Percentiles rank a stretch among this genome's conserved stretches.
These are phyloP conservation scores for Limulus polyphemus DNA, from an alignment of 2,888 invertebrate genomes.

Conservation along the genomic window DNA sequence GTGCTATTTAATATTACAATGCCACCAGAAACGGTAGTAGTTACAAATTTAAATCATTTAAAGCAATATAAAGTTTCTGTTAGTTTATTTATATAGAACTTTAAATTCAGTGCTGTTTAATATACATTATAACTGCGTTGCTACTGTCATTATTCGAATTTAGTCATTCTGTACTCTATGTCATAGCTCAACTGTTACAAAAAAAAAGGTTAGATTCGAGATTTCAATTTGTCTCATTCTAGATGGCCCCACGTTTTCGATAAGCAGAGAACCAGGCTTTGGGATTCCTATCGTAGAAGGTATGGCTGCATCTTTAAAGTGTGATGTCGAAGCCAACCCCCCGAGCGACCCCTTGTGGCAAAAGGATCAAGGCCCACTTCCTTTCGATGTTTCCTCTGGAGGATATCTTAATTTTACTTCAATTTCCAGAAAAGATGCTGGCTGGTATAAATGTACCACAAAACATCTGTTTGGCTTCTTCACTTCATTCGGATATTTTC, in stretches of 20 bases:
- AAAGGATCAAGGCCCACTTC: conserved; percentile 35
- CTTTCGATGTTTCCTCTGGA: conserved; percentile 7
- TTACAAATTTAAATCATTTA: no score
- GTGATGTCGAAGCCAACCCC: conserved; percentile 88
- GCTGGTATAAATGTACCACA: conserved; percentile 86
- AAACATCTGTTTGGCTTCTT: conserved; percentile 63
- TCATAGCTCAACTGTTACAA: no score
- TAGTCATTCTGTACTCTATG: no score
- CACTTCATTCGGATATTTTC: conserved; percentile 78
- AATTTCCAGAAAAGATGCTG: conserved; percentile 65
- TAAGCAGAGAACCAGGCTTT: conserved; percentile 83
- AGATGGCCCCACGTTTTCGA: conserved; percentile 86
- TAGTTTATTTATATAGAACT: no score
- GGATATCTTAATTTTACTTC: conserved; percentile 74
- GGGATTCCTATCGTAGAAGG: conserved; percentile 78
- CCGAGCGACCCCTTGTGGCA: conserved; percentile 73
- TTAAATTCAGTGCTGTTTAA: no score
- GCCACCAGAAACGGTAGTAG: no score
- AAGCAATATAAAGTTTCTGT: no score
- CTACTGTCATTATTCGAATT: no score
- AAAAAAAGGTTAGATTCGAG: no score
- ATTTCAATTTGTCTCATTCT: conserved; percentile 32
- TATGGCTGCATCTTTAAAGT: conserved; percentile 73
- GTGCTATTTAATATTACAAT: no score
- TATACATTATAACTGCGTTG: no score